Evolutionary conservation across 2,888 invertebrate genomes (phyloP), one percentile per base, ranked within the genome.

Genomic region (Pterostichus madidus): DNA sequence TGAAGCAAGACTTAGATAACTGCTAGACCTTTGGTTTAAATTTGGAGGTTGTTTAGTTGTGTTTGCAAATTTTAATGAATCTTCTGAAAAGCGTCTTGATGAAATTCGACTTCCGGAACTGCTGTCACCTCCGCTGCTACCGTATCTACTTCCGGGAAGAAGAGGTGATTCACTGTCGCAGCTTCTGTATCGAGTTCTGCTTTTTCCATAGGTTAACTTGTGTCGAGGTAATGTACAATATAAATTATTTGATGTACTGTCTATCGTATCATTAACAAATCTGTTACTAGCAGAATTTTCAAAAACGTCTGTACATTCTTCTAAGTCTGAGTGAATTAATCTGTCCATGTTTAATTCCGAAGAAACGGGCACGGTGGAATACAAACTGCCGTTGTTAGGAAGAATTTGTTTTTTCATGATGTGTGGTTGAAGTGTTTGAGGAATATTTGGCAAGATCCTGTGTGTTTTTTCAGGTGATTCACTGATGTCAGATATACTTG

Each of bases 131-230:
- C 93, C 94, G 24, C 94, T 94, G 84, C 95, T 94, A 87, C 95
- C 95, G 84, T 94, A 94, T 86, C 94, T 93, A 84, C 94, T 92
- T 86, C 93, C 94, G 11, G 92, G 91, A 84, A 96, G 90, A 83
- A 96, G 90, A 0, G 95, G 95, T 80, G 95, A 94, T 86, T 95
- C 94, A 86, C 95, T 95, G 86, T 95, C 95, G 31, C 94, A 89
- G 85, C 90, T 90, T 79, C 87, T 86, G 83, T 90, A 90, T 56
- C 88, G 86, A 24, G 75, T 76, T 78, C 73, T 76, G 35, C 52
- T 73, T 49, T 84, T 90, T 89, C 83, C 89, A 84, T 52, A 90
- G 86, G 84, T 90, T 89, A 10, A 84, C 84, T 82, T 86, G 86
- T 90, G 90, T 80, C 90, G 86, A 0, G 95, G 95, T 85, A 95